Evolutionary conservation across 2,113 vertebrate genomes (phyloP), one percentile per base, ranked within the genome.

Genomic region (Saguinus imperator): DNA sequence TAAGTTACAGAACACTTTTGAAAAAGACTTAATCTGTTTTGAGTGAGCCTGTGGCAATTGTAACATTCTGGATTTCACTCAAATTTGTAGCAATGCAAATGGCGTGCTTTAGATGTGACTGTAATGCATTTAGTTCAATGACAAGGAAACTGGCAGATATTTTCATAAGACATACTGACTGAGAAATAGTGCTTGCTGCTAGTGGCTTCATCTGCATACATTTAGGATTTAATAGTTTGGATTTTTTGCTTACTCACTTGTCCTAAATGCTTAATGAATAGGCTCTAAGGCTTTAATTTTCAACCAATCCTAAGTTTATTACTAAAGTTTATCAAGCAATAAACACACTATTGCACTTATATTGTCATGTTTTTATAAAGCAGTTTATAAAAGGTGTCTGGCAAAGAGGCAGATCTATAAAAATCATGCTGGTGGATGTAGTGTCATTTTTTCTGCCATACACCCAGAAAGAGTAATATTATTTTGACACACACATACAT

Each of bases 401-500:
- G 99, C 98, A 99, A 99, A 99, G 98, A 99, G 98, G 98, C 94
- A 95, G 98, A 97, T 98, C 97, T 98, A 91, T 95, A 94, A 98
- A 97, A 97, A 98, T 94, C 91, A 94, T 99, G 97, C 98, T 98
- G 98, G 98, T 98, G 98, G 98, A 98, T 99, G 98, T 97, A 97
- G 98, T 98, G 98, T 98, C 98, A 97, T 98, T 98, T 98, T 98
- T 98, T 97, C 98, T 98, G 98, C 98, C 98, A 98, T 98, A 85
- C 97, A 98, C 98, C 98, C 98, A 98, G 98, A 98, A 99, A 98
- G 98, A 99, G 98, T 98, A 99, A 99, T 99, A 99, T 99, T 99
- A 99, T 99, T 99, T 98, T 99, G 98, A 99, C 99, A 99, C 93
- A 94, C 98, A 99, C 98, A 99, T 99, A 98, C 98, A 99, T 98